Base-by-base conservation (phyloP, 2,797 vertebrate species). In the Betta splendens region DNA sequence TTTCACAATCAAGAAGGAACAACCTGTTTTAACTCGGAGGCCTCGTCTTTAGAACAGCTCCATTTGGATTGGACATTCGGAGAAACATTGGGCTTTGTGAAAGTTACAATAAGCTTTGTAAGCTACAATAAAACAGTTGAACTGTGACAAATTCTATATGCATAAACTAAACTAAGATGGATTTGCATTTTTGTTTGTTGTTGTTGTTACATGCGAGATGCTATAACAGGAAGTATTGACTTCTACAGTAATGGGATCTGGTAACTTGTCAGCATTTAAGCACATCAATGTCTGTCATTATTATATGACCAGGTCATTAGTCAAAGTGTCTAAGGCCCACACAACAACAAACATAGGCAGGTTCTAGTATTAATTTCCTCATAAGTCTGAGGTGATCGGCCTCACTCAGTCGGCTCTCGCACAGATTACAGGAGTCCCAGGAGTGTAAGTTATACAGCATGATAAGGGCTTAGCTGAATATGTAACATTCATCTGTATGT, bases 341-440 rank as follows among this genome's bases (percentile, higher is more conserved):
- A 69, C 75, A 62, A 72, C 72, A 64, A 57, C 73, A 69, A 66
- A 64, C 73, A 60, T 54, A 62, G 64, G 61, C 58, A 43, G 72
- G 43, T 76, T 85, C 66, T 49, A 39, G 53, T 85, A 90, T 89
- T 80, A 86, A 90, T 89, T 86, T 84, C 56, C 68, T 79, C 71
- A 74, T 83, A 86, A 85, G 89, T 84, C 77, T 53, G 38, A 77
- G 71, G 80, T 83, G 80, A 89, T 86, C 86, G 85, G 81, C 81
- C 69, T 72, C 73, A 85, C 74, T 43, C 52, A 53, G 75, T 78
- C 51, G 3, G 74, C 73, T 79, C 69, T 74, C 66, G 65, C 69
- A 75, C 70, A 83, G 78, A 87, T 87, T 85, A 84, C 69, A 82
- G 61, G 62, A 78, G 53, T 81, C 85, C 72, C 75, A 37, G 43